Percentiles rank a stretch among this genome's conserved stretches.
Evolutionary conservation across 2,888 invertebrate genomes (phyloP).

Genomic region (Gastracanthus pulcherrimus): DNA sequence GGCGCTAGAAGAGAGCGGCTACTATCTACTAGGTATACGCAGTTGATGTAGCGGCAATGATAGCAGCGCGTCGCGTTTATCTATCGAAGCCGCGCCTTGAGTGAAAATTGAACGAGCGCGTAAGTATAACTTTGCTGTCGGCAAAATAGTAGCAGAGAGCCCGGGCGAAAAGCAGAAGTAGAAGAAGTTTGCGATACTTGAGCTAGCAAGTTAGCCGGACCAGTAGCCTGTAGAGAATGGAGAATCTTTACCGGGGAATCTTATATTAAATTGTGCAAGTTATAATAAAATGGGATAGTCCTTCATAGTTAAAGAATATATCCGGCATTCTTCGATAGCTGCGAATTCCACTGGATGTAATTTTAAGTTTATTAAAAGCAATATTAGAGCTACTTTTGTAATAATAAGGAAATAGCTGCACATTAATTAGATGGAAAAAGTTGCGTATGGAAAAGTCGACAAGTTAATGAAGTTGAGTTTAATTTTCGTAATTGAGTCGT

Average conservation of each 20-base stretch:
- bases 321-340: neutral
- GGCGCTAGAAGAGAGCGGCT: too few species aligned
- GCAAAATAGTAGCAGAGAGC: neutral
- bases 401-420: too few species aligned
- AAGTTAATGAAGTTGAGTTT: neutral
- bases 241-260: constrained; percentile 43
- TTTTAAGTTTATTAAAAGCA: too few species aligned
- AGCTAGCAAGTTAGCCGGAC: neutral
- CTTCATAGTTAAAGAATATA: constrained; percentile 15
- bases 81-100: neutral
- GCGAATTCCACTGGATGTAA: neutral
- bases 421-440: neutral
- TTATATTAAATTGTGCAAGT: constrained; percentile 39
- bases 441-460: neutral
- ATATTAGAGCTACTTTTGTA: too few species aligned
- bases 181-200: constrained; percentile 22
- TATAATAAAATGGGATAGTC: constrained; percentile 25
- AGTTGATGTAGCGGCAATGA: constrained; percentile 34
- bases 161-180: neutral
- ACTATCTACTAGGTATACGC: too few species aligned
- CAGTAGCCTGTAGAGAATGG: neutral
- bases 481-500: constrained; percentile 34
- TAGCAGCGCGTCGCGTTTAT: neutral
- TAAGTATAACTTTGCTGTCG: neutral
- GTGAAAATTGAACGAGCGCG: constrained; percentile 34